phyloP scores from a whole-genome alignment of 2,797 vertebrate species.

The Helicolenus hilgendorfi region DNA sequence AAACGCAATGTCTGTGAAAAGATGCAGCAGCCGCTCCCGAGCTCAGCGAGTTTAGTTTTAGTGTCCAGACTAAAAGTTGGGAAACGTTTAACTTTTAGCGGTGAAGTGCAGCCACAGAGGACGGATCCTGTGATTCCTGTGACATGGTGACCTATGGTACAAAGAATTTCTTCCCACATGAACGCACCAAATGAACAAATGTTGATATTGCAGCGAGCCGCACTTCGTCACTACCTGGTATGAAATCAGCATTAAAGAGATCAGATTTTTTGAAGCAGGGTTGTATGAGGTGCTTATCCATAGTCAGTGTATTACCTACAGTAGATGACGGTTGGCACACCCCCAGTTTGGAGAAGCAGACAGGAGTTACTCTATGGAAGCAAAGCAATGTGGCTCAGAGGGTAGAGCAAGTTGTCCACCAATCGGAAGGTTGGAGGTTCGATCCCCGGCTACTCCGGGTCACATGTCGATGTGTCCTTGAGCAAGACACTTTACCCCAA shows the following conservation, averaged over 20 bases:
- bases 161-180: neutral
- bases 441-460: too few relatives aligned
- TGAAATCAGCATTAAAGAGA: neutral
- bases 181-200: neutral
- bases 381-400: neutral
- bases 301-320: neutral
- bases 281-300: neutral
- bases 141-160: neutral
- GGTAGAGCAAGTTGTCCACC: too few relatives aligned
- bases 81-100: too few relatives aligned
- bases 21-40: too few relatives aligned
- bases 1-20: too few relatives aligned
- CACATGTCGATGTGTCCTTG: too few relatives aligned
- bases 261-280: neutral
- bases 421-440: too few relatives aligned
- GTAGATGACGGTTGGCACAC: neutral
- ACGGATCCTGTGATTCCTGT: neutral
- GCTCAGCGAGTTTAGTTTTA: too few relatives aligned
- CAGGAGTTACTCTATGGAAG: neutral
- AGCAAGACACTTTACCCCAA: too few relatives aligned
- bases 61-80: too few relatives aligned
- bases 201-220: neutral
- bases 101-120: neutral
- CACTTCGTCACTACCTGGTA: neutral
- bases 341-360: neutral